Conservation (phyloP, 1,140 invertebrate species). For the Heliothis virescens region DNA sequence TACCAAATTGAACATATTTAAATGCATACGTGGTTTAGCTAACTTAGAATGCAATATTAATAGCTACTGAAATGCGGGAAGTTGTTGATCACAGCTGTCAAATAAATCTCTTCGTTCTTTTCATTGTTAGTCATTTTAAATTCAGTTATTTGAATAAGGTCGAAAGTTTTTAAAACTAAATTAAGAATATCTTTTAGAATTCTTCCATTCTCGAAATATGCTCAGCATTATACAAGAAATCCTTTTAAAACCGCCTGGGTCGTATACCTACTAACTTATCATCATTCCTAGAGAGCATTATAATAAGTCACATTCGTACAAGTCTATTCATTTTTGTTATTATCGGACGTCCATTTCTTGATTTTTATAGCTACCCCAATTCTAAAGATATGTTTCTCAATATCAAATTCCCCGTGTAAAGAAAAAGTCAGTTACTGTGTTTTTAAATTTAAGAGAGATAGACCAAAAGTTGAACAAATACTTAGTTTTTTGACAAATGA, state of each 20-base stretch:
- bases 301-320: constrained; percentile 24
- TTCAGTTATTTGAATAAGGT: background rate
- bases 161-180: background rate
- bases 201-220: background rate
- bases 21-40: too few species aligned
- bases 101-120: background rate
- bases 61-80: too few species aligned
- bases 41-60: too few species aligned
- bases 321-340: background rate
- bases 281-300: background rate
- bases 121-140: background rate
- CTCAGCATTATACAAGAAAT: constrained; percentile 5
- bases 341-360: constrained; percentile 8
- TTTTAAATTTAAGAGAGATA: too few species aligned
- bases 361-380: constrained; percentile 7
- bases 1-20: too few species aligned
- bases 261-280: background rate
- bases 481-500: too few species aligned
- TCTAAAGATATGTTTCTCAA: background rate
- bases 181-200: background rate
- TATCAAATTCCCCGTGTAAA: background rate
- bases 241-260: constrained; percentile 12
- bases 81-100: too few species aligned
- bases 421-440: background rate
- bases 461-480: too few species aligned